Conservation (phyloP, 2,888 invertebrate species). For the Luperina nickerlii region DNA sequence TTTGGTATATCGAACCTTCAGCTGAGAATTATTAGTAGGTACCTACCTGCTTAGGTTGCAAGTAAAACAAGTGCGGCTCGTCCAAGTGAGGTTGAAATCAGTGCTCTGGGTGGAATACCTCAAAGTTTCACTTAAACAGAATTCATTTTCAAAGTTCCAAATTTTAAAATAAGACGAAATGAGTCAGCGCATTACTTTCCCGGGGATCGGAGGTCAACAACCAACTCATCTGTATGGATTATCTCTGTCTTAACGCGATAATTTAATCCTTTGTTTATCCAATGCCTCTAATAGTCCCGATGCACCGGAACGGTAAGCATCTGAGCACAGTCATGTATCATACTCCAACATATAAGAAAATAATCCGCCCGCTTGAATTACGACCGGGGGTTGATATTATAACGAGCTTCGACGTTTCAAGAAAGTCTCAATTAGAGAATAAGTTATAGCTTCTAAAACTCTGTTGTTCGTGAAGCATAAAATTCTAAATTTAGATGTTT, state of each 20-base stretch:
- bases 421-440: slow-evolving; percentile 70
- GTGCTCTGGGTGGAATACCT: too few species aligned
- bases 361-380: slow-evolving; percentile 86
- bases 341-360: slow-evolving; percentile 84
- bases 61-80: neutral
- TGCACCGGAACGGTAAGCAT: slow-evolving; percentile 83
- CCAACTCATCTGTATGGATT: slow-evolving; percentile 88
- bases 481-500: slow-evolving; percentile 52
- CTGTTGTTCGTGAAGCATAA: slow-evolving; percentile 59
- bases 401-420: slow-evolving; percentile 78
- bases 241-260: slow-evolving; percentile 88
- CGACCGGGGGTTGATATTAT: slow-evolving; percentile 76
- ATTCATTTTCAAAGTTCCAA: slow-evolving; percentile 55
- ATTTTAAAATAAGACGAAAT: slow-evolving; percentile 70
- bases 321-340: slow-evolving; percentile 86
- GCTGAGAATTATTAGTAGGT: neutral
- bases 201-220: slow-evolving; percentile 86
- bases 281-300: slow-evolving; percentile 87
- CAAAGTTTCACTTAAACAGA: slow-evolving; percentile 12
- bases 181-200: slow-evolving; percentile 75
- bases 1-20: neutral
- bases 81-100: too few species aligned
- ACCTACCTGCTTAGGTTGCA: neutral
- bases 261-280: slow-evolving; percentile 90
- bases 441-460: slow-evolving; percentile 72